Percentiles rank a stretch among this genome's conserved stretches.
These are phyloP conservation scores for Pseudomyrmex concolor DNA, from an alignment of 1,140 invertebrate genomes.

Conservation along the genomic window DNA sequence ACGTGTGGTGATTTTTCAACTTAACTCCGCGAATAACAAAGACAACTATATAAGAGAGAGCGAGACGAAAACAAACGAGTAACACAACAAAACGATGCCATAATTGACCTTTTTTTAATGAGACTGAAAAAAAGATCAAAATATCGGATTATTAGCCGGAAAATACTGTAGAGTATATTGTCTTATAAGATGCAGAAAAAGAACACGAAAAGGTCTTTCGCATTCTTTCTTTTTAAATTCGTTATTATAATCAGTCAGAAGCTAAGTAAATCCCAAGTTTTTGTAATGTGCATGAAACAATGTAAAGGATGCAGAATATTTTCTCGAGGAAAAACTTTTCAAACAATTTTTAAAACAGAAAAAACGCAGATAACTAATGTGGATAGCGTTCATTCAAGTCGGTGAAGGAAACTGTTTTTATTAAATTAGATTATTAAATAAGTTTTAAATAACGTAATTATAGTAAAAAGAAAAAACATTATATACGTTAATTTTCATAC, in stretches of 20 bases:
- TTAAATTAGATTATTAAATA: no score
- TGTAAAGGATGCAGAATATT: neutral
- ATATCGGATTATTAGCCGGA: neutral
- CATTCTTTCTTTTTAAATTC: neutral
- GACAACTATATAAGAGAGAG: no score
- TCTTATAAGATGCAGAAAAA: neutral
- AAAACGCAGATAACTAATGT: neutral
- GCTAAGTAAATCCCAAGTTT: neutral
- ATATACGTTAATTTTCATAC: conserved; percentile 70
- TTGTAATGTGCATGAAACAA: neutral
- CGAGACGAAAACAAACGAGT: no score
- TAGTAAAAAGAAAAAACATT: no score
- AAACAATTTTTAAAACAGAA: neutral
- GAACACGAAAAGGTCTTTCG: neutral
- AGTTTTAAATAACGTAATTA: no score
- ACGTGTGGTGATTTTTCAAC: no score
- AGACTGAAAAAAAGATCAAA: no score
- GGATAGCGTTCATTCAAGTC: neutral
- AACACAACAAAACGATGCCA: no score
- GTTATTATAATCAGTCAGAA: neutral
- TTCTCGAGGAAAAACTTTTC: neutral
- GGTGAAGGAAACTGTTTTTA: no score
- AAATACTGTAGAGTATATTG: neutral
- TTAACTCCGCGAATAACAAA: no score
- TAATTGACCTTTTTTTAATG: no score